These are phyloP conservation scores for Acronicta alni DNA, from an alignment of 2,888 invertebrate species.

Conservation along the genomic window DNA sequence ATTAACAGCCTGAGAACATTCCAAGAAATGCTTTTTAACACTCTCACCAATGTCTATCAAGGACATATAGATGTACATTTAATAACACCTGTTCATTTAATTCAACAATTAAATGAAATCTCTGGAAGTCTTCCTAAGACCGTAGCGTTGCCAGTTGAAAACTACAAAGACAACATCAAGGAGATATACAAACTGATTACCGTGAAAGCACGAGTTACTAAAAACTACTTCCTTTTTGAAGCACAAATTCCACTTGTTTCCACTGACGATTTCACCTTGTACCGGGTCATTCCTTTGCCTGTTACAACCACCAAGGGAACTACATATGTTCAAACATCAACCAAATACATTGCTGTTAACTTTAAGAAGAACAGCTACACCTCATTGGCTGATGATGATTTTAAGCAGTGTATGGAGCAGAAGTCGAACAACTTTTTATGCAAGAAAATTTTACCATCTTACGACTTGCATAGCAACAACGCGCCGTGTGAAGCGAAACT, in stretches of 20 bases:
- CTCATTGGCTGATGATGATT: conserved; percentile 9
- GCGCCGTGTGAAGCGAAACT: conserved; percentile 40
- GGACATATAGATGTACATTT: conserved; percentile 48
- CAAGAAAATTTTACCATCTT: conserved; percentile 20
- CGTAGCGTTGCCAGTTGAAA: conserved; percentile 35
- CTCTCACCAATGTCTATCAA: conserved; percentile 42
- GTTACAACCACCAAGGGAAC: not conserved
- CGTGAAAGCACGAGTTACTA: conserved; percentile 37
- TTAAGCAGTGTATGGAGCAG: conserved; percentile 22
- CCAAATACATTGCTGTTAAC: conserved; percentile 28
- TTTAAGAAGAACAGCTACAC: conserved; percentile 20
- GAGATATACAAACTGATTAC: conserved; percentile 44
- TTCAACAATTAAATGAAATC: conserved; percentile 33
- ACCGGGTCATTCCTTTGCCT: conserved; percentile 16
- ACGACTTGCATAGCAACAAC: conserved; percentile 21
- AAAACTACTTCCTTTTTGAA: conserved; percentile 39
- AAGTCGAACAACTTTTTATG: not conserved
- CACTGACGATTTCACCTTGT: conserved; percentile 32
- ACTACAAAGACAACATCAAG: conserved; percentile 32
- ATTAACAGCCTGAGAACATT: conserved; percentile 14
- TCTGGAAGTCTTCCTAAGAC: conserved; percentile 35
- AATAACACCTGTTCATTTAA: conserved; percentile 33
- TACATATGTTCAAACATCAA: not conserved
- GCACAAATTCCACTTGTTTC: conserved; percentile 11
- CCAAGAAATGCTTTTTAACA: conserved; percentile 45